A percentile compares a stretch with the other conserved stretches of the same genome.
Conservation (phyloP, 2,113 vertebrate species). For the Acrocephalus kingi region DNA sequence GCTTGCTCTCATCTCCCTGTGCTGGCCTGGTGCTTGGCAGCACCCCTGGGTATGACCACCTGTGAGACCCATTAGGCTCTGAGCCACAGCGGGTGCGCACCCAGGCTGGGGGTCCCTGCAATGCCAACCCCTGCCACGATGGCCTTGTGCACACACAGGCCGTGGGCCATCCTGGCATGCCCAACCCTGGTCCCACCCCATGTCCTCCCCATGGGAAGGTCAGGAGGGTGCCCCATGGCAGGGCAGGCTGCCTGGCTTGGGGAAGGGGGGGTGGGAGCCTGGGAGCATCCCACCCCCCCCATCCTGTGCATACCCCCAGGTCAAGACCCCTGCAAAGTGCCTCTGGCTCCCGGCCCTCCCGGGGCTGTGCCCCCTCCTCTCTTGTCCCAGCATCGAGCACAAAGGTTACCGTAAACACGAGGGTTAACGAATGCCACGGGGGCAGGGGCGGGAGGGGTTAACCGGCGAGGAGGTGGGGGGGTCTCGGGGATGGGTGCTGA, state of each 20-base stretch:
- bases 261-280: neutral
- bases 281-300: neutral
- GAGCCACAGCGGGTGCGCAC: neutral
- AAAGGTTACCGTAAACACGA: constrained; percentile 62
- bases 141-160: neutral
- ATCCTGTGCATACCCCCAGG: neutral
- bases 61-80: neutral
- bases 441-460: neutral
- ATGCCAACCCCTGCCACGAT: neutral
- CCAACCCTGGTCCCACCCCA: neutral
- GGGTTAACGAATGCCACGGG: constrained; percentile 57
- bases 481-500: constrained; percentile 6
- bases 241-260: neutral
- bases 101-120: neutral
- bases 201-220: neutral
- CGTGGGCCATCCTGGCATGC: accelerated
- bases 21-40: neutral
- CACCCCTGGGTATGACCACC: neutral
- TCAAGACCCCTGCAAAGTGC: constrained; percentile 24
- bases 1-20: neutral
- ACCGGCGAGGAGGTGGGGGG: neutral
- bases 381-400: constrained; percentile 53
- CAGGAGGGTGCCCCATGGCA: neutral
- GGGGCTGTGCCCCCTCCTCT: constrained; percentile 42
- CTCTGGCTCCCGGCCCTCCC: neutral